Conservation (phyloP, 2,113 vertebrate species). For the Corythoichthys intestinalis region DNA sequence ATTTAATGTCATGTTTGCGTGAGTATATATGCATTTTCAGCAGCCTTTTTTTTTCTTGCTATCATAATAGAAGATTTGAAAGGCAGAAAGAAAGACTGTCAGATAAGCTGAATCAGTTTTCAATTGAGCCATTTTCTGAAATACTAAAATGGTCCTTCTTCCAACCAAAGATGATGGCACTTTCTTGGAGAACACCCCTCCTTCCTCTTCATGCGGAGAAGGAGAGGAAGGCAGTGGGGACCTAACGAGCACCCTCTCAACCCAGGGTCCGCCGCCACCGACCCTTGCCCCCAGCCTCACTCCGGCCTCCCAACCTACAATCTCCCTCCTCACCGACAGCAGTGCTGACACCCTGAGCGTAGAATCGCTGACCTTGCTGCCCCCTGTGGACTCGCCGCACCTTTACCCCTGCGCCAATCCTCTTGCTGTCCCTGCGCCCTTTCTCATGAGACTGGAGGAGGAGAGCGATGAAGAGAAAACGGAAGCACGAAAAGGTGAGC, state of each 20-base stretch:
- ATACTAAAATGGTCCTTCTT: neutral
- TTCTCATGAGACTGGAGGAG: constrained; percentile 34
- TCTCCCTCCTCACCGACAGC: constrained; percentile 87
- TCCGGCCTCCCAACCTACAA: constrained; percentile 88
- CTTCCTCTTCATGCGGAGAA: constrained; percentile 60
- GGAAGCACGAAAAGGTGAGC: neutral
- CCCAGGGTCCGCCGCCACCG: constrained; percentile 44
- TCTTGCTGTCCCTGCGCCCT: constrained; percentile 53
- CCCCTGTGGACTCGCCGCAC: constrained; percentile 80
- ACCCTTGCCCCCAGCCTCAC: constrained; percentile 90
- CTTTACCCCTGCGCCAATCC: constrained; percentile 75
- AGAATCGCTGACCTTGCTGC: constrained; percentile 90
- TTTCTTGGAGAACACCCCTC: constrained; percentile 70
- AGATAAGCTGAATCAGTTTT: neutral
- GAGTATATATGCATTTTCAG: neutral
- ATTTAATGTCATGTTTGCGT: neutral
- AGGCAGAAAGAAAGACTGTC: neutral
- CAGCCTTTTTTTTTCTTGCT: neutral
- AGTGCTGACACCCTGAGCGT: constrained; percentile 78
- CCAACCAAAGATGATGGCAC: constrained; percentile 73
- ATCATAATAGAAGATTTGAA: neutral
- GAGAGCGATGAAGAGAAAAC: constrained; percentile 3
- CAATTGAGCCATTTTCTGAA: neutral
- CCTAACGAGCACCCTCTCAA: constrained; percentile 19
- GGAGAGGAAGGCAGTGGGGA: constrained; percentile 29